A percentile compares a stretch with the other conserved stretches of the same genome.
phyloP scores from a whole-genome alignment of 2,113 vertebrate genomes.

The Malurus elegans region DNA sequence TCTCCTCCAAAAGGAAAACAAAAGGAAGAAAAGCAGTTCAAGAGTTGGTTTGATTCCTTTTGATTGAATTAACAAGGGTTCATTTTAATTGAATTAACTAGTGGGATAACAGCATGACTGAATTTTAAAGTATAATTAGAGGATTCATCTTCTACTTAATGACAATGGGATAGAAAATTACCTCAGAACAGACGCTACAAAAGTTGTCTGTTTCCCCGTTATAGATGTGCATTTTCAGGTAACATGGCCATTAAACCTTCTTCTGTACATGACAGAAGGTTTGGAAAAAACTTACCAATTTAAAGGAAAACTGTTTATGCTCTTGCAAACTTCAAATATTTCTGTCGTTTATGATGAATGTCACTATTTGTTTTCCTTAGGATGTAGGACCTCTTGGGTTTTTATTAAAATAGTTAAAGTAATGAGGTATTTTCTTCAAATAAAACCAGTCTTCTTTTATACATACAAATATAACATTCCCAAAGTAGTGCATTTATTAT shows the following conservation, averaged over 20 bases:
- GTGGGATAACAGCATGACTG: slow-evolving; percentile 42
- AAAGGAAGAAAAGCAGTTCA: slow-evolving; percentile 14
- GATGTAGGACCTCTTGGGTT: background rate
- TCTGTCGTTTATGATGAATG: background rate
- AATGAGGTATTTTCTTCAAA: background rate
- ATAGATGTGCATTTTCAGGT: slow-evolving; percentile 29
- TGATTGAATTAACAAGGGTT: slow-evolving; percentile 63
- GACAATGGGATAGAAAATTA: slow-evolving; percentile 22
- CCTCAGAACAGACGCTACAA: slow-evolving; percentile 12
- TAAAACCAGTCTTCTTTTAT: background rate
- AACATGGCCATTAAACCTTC: background rate
- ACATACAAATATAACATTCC: background rate
- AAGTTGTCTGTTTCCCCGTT: background rate
- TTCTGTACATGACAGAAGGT: background rate
- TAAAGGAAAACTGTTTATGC: background rate
- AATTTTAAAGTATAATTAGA: slow-evolving; percentile 49
- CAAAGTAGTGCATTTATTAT: background rate
- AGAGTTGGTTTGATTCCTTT: slow-evolving; percentile 49
- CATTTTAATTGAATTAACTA: slow-evolving; percentile 63
- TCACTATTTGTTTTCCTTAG: background rate
- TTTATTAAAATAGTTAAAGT: background rate
- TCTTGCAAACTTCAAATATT: background rate
- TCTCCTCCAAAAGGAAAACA: background rate
- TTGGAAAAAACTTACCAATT: background rate
- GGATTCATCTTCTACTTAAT: slow-evolving; percentile 34